Evolutionary conservation across 2,888 invertebrate genomes (phyloP).

Genomic region (Dicycla oo): DNA sequence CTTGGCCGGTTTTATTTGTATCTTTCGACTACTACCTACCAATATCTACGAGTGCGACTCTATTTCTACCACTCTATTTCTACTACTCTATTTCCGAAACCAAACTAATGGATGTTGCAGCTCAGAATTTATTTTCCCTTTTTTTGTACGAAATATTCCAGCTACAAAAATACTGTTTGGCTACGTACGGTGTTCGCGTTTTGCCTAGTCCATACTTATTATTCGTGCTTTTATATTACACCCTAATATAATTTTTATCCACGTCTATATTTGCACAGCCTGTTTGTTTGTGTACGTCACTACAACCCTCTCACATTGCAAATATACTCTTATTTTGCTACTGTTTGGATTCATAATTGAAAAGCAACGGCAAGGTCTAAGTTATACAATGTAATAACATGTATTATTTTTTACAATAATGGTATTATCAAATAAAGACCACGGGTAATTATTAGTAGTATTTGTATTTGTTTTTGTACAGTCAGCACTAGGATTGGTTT

Average conservation of each 20-base stretch:
- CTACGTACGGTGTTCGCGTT: slow-evolving; percentile 4
- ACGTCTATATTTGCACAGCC: slow-evolving; percentile 72
- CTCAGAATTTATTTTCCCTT: background rate
- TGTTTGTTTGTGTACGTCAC: slow-evolving; percentile 64
- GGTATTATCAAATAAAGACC: slow-evolving; percentile 24
- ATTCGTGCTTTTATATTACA: slow-evolving; percentile 57
- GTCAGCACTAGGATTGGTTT: slow-evolving; percentile 11
- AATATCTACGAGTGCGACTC: background rate
- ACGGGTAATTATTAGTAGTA: slow-evolving; percentile 7
- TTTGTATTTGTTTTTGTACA: slow-evolving; percentile 6
- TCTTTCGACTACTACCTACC: background rate
- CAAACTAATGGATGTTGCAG: slow-evolving; percentile 20
- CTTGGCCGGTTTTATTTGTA: no score
- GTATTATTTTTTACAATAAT: slow-evolving; percentile 34
- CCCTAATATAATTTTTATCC: slow-evolving; percentile 58
- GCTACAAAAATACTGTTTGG: slow-evolving; percentile 1
- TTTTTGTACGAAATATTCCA: slow-evolving; percentile 9
- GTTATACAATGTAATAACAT: slow-evolving; percentile 26
- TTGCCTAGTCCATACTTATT: slow-evolving; percentile 17
- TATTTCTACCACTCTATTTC: background rate
- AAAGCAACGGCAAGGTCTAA: background rate
- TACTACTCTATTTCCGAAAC: background rate
- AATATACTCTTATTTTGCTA: slow-evolving; percentile 25
- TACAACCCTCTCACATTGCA: slow-evolving; percentile 42
- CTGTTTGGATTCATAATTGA: slow-evolving; percentile 24